Base-by-base conservation (phyloP, 2,113 vertebrate genomes). In the Tylochromis polylepis region DNA sequence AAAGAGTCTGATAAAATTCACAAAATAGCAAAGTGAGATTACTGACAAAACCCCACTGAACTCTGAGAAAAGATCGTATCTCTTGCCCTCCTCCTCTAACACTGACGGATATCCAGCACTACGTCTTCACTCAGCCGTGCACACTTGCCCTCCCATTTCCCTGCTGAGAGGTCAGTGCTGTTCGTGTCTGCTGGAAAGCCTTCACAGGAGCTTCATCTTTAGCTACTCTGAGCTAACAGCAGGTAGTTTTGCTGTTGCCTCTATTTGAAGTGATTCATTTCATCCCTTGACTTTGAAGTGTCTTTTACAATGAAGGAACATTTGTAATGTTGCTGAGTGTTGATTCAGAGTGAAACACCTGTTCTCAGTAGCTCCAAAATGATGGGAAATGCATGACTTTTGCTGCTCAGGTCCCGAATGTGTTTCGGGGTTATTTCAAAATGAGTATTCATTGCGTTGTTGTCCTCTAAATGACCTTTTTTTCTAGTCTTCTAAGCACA, bases 61-160 rank as follows among this genome's bases (percentile, higher is more conserved):
- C 34, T 14, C 81, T 81, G 84, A 92, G 57, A 88, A 86, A 86
- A 89, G 83, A 85, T 55, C 6, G 2, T 38, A 59, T 87, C 81
- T 60, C 85, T 72, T 29, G 16, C 81, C 85, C 79, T 27, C 78
- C 36, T 51, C 90, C 75, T 79, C 79, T 60, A 83, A 86, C 15
- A 3, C 83, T 94, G 92, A 94, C 59, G 85, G 92, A 94, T 93
- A 93, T 94, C 85, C 86, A 82, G 88, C 53, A 12, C 83, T 91
- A 90, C 86, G 81, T 92, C 93, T 94, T 87, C 89, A 92, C 87
- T 94, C 92, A 93, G 87, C 93, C 92, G 16, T 92, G 87, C 90
- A 87, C 81, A 29, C 89, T 90, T 58, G 84, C 57, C 85, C 85
- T 91, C 86, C 65, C 53, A 38, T 89, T 85, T 85, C 85, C 86